Evolutionary conservation across 2,888 invertebrate genomes (phyloP).

Genomic region (Galeruca laticollis): DNA sequence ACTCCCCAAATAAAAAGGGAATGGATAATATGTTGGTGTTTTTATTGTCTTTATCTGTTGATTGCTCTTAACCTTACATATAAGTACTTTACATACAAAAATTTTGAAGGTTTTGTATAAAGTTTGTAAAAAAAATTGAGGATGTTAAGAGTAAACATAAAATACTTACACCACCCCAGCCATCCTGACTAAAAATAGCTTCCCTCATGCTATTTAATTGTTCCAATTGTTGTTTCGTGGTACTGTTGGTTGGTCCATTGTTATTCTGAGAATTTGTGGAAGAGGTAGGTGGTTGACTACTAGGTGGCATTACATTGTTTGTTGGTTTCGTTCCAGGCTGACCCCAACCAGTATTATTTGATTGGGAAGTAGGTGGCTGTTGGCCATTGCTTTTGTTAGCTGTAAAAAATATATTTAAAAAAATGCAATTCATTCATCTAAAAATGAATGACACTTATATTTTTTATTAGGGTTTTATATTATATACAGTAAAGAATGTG

Average conservation of each 20-base stretch:
- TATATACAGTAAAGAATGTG: too few relatives aligned
- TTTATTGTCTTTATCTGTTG: too few relatives aligned
- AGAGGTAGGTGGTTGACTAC: constrained; percentile 48
- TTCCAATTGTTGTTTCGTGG: constrained; percentile 83
- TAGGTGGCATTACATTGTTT: constrained; percentile 52
- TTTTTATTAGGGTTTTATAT: too few relatives aligned
- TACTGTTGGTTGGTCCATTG: constrained; percentile 73
- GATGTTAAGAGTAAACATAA: not conserved
- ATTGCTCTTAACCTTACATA: too few relatives aligned
- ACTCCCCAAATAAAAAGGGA: too few relatives aligned
- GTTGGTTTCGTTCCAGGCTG: constrained; percentile 41
- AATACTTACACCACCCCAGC: constrained; percentile 89
- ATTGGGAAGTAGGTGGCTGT: constrained; percentile 66
- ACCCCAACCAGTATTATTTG: constrained; percentile 65
- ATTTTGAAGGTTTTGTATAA: too few relatives aligned
- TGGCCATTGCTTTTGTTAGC: constrained; percentile 68
- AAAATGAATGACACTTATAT: too few relatives aligned
- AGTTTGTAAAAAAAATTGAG: too few relatives aligned
- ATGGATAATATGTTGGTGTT: too few relatives aligned
- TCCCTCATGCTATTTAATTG: constrained; percentile 92
- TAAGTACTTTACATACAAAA: too few relatives aligned
- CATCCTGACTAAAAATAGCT: constrained; percentile 90
- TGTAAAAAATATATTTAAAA: constrained; percentile 38
- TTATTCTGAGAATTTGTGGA: constrained; percentile 46
- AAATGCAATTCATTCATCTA: too few relatives aligned